Evolutionary conservation across 2,113 vertebrate species (phyloP), one percentile per base, ranked within the genome.

Genomic region (Micromys minutus): DNA sequence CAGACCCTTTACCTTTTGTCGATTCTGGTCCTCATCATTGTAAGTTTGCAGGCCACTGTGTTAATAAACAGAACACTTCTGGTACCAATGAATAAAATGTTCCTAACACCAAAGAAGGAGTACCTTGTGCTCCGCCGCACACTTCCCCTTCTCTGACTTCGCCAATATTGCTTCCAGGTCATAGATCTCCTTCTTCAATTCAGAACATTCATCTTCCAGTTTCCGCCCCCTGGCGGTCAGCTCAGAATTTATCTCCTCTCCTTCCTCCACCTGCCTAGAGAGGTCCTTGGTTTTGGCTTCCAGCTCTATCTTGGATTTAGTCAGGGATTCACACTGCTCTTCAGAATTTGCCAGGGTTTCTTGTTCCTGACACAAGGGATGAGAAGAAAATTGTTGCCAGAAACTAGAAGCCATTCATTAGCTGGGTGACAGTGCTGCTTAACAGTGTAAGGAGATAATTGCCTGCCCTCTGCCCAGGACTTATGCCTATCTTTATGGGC

Each of bases 111-210:
- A 47, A 47, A 93, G 67, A 71, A 88, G 65, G 94, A 13, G n/a
- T 95, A 99, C 99, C 99, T 99, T 99, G 96, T 99, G 99, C 97
- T 99, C 99, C 42, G 98, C 98, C 45, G 98, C 98, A 13, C 98
- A 98, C 72, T 99, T 98, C 90, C 99, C 99, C 93, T 99, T 99
- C 98, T 99, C 99, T 95, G 99, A 99, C 98, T 99, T 99, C 57
- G 98, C 99, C 97, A 99, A 97, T 15, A 99, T 99, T 97, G 99
- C 99, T 98, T 99, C 99, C 95, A 99, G 98, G 94, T 99, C 99
- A 96, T 99, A 99, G 96, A 99, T 99, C 92, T 99, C 99, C 94
- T 98, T 99, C 98, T 99, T 99, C 94, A 99, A 98, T 15, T 99
- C 98, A 4, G 96, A 97, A 94, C 99, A 99, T 96, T 99, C 99